Conservation (phyloP, 2,888 invertebrate genomes). For the Eucera pruinosa region DNA sequence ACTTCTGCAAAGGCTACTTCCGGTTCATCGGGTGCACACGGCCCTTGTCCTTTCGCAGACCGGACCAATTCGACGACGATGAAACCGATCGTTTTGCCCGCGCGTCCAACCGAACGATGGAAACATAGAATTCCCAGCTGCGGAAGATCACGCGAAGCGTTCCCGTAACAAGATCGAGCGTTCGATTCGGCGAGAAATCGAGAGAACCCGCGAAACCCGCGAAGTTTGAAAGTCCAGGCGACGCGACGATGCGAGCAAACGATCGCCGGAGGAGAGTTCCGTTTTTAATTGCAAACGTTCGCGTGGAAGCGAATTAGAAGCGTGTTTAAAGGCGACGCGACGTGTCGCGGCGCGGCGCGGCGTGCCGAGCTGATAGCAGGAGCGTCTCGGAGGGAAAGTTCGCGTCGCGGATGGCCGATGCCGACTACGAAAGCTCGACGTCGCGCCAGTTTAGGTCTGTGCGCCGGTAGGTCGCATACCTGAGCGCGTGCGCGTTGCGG, state of each 20-base stretch:
- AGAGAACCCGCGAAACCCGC: constrained; percentile 2
- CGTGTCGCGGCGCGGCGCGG: constrained; percentile 22
- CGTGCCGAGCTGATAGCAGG: constrained; percentile 36
- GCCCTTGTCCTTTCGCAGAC: neutral
- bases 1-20: constrained; percentile 49
- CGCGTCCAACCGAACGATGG: too few species aligned
- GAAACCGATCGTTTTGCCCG: neutral
- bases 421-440: constrained; percentile 79
- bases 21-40: constrained; percentile 41
- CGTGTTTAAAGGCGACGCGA: neutral
- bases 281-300: too few species aligned
- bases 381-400: constrained; percentile 70
- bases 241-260: too few species aligned
- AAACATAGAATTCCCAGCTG: too few species aligned
- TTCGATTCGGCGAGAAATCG: neutral
- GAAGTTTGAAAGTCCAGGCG: neutral
- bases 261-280: too few species aligned
- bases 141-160: too few species aligned
- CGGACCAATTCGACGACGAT: neutral
- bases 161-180: neutral
- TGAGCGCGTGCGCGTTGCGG: constrained; percentile 77
- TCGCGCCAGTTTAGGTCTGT: constrained; percentile 71
- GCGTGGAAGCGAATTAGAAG: neutral
- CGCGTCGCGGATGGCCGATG: constrained; percentile 79
- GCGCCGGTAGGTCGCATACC: constrained; percentile 74